Conservation (phyloP, 64 coral and sea anemone species). For the Pocillopora verrucosa region DNA sequence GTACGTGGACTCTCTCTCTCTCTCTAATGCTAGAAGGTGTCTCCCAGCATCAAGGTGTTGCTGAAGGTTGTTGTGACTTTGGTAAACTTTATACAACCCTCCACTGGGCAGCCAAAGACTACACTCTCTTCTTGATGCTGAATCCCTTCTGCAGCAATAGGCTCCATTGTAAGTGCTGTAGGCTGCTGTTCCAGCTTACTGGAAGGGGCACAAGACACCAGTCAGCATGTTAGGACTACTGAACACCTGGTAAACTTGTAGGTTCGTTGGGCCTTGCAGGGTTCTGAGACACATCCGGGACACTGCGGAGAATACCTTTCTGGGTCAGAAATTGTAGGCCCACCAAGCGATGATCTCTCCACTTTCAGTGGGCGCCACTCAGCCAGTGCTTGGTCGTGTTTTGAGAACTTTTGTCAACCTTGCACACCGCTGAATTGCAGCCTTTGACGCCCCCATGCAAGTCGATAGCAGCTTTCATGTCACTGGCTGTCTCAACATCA, state of each 20-base stretch:
- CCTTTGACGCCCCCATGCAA: slow-evolving; percentile 21
- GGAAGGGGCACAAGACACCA: slow-evolving; percentile 44
- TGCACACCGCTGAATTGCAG: slow-evolving; percentile 23
- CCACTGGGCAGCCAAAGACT: slow-evolving; percentile 35
- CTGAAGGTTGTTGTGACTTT: slow-evolving; percentile 23
- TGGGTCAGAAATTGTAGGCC: slow-evolving; percentile 38
- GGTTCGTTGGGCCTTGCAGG: slow-evolving; percentile 34
- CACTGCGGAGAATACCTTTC: slow-evolving; percentile 4
- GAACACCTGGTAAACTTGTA: slow-evolving; percentile 35
- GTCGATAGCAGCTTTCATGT: not conserved
- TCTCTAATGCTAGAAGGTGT: slow-evolving; percentile 13
- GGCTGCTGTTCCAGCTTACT: slow-evolving; percentile 10
- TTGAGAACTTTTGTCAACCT: slow-evolving; percentile 33
- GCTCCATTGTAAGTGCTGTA: slow-evolving; percentile 8
- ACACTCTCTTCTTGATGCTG: slow-evolving; percentile 26
- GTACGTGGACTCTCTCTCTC: slow-evolving; percentile 16
- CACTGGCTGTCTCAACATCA: slow-evolving; percentile 30
- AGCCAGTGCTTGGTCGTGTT: slow-evolving; percentile 44
- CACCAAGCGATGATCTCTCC: slow-evolving; percentile 49
- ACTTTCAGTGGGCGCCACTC: slow-evolving; percentile 34
- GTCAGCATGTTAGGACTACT: slow-evolving; percentile 40
- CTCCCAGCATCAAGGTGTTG: slow-evolving; percentile 24
- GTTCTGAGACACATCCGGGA: slow-evolving; percentile 2
- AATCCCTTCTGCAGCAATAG: slow-evolving; percentile 20
- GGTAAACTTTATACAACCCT: slow-evolving; percentile 58